Evolutionary conservation across 2,888 invertebrate genomes (phyloP), one percentile per base, ranked within the genome.

Genomic region (Pelosia muscerda): DNA sequence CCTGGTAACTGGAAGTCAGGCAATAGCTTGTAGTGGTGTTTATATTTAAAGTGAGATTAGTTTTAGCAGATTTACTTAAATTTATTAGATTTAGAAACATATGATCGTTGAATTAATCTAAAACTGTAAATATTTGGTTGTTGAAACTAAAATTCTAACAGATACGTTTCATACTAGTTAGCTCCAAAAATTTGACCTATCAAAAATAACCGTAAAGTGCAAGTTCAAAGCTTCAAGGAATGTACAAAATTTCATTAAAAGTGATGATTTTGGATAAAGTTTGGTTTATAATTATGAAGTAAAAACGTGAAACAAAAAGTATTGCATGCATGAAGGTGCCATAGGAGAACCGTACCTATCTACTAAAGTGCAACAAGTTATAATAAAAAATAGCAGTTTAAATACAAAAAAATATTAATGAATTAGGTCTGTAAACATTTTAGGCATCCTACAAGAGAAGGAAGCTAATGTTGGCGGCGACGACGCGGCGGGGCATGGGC

Each of bases 401-500:
- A 61, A 31, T 60, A 22, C 10, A 38, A 55, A 55, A 55, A 60
- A 42, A 13, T 59, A 23, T 58, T 58, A 28, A 23, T 31, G 25
- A 22, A 13, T 60, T 60, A 55, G 53, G 60, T 22, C 31, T 28
- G n/a, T 34, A 15, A 56, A 73, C 87, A 85, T 87, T 86, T 88
- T 88, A 88, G 82, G 66, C 57, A 11, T 58, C 71, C 62, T 34
- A 19, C 28, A 66, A 62, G 61, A 64, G 72, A 72, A 77, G 79
- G 72, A 75, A 74, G 74, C 77, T 85, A 90, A 88, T 87, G 90
- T 84, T 84, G 73, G 22, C 84, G 92, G 92, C 92, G 92, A 81
- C 92, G 84, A 68, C 78, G 77, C 76, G 91, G 85, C 88, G 90
- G 86, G 82, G 75, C 84, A 54, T 80, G 77, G 77, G 79, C 84